Percentiles rank a stretch among this genome's conserved stretches.
Conservation (phyloP, 2,797 vertebrate genomes). For the Pipistrellus nathusii region DNA sequence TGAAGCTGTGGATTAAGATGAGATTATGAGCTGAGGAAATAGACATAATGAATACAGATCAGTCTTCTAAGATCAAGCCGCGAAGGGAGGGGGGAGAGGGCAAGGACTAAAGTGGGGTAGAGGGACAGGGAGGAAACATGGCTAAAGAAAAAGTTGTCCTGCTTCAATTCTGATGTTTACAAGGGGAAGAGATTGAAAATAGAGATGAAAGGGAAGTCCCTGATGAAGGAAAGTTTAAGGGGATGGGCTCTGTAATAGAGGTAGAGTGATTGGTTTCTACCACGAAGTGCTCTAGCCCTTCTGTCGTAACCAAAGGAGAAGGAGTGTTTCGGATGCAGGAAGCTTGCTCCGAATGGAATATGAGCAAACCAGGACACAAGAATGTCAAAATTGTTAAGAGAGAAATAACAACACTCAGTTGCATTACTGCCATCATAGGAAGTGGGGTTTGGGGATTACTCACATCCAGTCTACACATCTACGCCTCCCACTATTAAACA, state of each 20-base stretch:
- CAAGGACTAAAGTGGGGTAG: neutral
- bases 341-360: neutral
- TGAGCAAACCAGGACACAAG: neutral
- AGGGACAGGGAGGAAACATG: neutral
- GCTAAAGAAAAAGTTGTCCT: neutral
- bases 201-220: neutral
- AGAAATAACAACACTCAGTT: neutral
- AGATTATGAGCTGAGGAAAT: neutral
- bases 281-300: no score
- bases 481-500: neutral
- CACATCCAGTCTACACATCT: neutral
- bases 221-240: neutral
- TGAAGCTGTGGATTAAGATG: neutral
- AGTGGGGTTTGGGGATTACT: neutral
- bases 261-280: neutral
- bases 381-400: neutral
- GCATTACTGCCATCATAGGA: neutral
- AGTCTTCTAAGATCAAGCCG: neutral
- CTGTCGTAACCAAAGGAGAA: fast-evolving
- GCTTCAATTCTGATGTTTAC: neutral
- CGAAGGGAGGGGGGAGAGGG: neutral
- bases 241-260: neutral
- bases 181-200: neutral
- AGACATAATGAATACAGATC: neutral
- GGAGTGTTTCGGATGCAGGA: neutral